Evolutionary conservation across 2,888 invertebrate genomes (phyloP).

Genomic region (Drosophila pseudotalamancana): DNA sequence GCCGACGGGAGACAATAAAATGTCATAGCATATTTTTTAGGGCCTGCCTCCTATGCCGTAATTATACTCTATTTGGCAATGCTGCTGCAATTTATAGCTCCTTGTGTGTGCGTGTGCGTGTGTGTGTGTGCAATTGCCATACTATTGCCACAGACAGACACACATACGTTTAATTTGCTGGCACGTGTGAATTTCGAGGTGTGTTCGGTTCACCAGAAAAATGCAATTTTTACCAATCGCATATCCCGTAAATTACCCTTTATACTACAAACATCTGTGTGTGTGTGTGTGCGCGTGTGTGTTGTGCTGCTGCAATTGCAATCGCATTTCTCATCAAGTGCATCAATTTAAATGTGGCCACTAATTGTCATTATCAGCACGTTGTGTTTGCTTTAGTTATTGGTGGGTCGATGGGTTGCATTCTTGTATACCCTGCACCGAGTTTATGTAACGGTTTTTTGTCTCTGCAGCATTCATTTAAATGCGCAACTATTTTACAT

Average conservation of each 20-base stretch:
- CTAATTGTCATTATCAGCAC: conserved; percentile 79
- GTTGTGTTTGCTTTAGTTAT: conserved; percentile 42
- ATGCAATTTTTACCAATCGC: conserved; percentile 69
- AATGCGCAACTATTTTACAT: conserved; percentile 17
- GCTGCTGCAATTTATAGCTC: conserved; percentile 59
- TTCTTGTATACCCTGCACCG: conserved; percentile 2
- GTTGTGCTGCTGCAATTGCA: conserved; percentile 55
- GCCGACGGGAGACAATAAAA: conserved; percentile 28
- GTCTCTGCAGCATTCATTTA: not conserved
- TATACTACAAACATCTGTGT: conserved; percentile 20
- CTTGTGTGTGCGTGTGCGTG: conserved; percentile 12
- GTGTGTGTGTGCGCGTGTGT: conserved; percentile 9
- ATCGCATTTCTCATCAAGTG: conserved; percentile 77
- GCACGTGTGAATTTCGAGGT: conserved; percentile 78
- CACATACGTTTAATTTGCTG: conserved; percentile 38
- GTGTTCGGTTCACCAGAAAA: conserved; percentile 68
- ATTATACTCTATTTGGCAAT: conserved; percentile 53
- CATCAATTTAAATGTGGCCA: conserved; percentile 81
- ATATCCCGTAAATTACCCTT: conserved; percentile 65
- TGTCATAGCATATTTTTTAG: conserved; percentile 24
- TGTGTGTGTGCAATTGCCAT: conserved; percentile 9
- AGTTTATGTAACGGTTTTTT: conserved; percentile 8
- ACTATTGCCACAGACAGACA: not conserved
- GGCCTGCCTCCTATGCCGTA: conserved; percentile 28
- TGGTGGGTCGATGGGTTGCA: conserved; percentile 9